These are phyloP conservation scores for Capreolus pygargus DNA, from an alignment of 2,113 vertebrate species.

Conservation along the genomic window DNA sequence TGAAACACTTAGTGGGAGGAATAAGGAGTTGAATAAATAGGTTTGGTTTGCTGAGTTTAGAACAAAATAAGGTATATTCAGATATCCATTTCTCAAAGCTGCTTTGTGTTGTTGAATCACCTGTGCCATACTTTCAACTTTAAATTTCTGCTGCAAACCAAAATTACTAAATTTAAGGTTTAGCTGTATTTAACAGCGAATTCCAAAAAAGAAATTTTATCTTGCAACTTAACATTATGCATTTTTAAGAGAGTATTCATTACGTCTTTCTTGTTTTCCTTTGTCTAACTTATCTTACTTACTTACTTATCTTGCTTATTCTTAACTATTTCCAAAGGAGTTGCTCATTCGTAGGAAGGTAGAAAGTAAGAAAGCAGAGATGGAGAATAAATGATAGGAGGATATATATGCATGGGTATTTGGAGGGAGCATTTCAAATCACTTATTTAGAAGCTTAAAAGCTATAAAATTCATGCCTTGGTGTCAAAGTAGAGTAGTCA, in stretches of 20 bases:
- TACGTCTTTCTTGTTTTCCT: not conserved
- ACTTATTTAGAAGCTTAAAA: not conserved
- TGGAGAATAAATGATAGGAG: not conserved
- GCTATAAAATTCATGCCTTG: not conserved
- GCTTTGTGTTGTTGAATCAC: not conserved
- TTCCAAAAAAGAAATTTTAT: not conserved
- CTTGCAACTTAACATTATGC: not conserved
- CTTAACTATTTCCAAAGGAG: not conserved
- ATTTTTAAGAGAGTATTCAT: not conserved
- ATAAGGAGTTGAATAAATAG: not conserved
- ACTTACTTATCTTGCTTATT: not conserved
- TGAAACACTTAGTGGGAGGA: not conserved
- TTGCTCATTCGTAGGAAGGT: not conserved
- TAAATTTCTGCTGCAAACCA: conserved; percentile 2
- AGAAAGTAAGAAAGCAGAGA: not conserved
- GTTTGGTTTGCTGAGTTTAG: not conserved
- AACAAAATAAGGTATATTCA: not conserved
- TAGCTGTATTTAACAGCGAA: not conserved
- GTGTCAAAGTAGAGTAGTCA: not conserved
- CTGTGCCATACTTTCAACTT: not conserved
- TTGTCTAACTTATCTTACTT: not conserved
- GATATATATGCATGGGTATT: not conserved
- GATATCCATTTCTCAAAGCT: not conserved
- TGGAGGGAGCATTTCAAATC: not conserved
- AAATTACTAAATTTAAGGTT: not conserved